Percentiles rank a stretch among this genome's conserved stretches.
Conservation (phyloP, 2,797 vertebrate species). For the Sebastes goodei region DNA sequence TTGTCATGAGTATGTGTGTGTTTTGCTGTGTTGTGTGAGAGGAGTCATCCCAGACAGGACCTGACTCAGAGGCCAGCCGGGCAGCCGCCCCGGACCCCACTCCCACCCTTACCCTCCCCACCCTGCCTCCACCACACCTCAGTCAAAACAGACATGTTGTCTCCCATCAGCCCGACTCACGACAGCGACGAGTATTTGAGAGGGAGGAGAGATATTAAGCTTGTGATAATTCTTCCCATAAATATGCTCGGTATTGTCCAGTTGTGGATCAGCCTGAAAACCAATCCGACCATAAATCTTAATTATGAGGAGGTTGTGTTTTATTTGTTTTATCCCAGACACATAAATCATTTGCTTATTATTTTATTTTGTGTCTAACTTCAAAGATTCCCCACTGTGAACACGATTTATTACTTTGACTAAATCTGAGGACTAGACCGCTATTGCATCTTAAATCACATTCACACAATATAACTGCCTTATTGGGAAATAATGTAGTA, state of each 20-base stretch:
- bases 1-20: conserved; percentile 44
- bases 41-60: conserved; percentile 66
- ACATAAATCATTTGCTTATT: conserved; percentile 26
- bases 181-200: conserved; percentile 1
- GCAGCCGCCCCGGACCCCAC: conserved; percentile 33
- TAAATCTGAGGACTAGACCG: background rate
- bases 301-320: background rate
- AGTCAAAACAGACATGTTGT: conserved; percentile 49
- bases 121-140: conserved; percentile 49
- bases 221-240: background rate
- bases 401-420: conserved; percentile 4
- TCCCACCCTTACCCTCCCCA: conserved; percentile 17
- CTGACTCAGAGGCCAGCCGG: conserved; percentile 70
- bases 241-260: conserved; percentile 5
- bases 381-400: conserved; percentile 12
- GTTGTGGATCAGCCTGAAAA: conserved; percentile 10
- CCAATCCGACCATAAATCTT: background rate
- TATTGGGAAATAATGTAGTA: background rate
- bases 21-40: conserved; percentile 38
- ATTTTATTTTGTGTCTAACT: conserved; percentile 23
- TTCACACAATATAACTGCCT: background rate
- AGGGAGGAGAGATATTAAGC: background rate
- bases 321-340: conserved; percentile 33
- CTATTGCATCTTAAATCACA: conserved; percentile 5
- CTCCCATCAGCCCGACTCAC: conserved; percentile 15